Evolutionary conservation across 2,113 vertebrate species (phyloP), one percentile per base, ranked within the genome.

Genomic region (Forbesichthys agassizii): DNA sequence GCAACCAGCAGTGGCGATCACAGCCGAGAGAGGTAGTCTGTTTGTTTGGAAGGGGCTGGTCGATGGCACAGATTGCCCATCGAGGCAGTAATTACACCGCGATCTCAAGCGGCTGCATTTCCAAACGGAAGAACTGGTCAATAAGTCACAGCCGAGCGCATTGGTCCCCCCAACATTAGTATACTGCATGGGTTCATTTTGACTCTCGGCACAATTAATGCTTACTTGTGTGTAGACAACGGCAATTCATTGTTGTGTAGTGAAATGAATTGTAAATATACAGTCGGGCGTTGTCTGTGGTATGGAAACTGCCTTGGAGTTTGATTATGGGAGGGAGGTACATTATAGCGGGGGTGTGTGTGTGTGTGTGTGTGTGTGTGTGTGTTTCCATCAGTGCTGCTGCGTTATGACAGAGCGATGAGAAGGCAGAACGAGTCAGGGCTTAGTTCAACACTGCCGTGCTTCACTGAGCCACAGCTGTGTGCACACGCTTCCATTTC

Each of bases 11-110:
- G 54, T 62, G 49, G 62, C 66, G 47, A n/a, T 52, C 66, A 52
- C 71, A 7, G 75, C 74, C 84, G 62, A 64, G 57, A 78, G 82
- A 84, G 84, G 36, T 7, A 85, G 69, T 73, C 2, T 84, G 77
- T 87, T 88, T 83, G 81, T 84, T 89, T 82, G 69, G 67, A 79
- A 68, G 73, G 69, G 83, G 75, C 66, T 77, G 33, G 71, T 88
- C 83, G 61, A 87, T 75, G 82, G 84, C 84, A 85, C 88, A 86
- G 84, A 80, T 82, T 80, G 75, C 68, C 91, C 82, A 58, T 68
- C 74, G 85, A 84, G 92, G 76, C 87, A 92, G 82, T 93, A 93
- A 93, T 95, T 94, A 93, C 92, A 90, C 82, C n/a, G 80, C 85
- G 93, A 93, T 92, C 90, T 85, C 74, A 87, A 92, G 86, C 75